These are phyloP conservation scores for Crax fasciolata DNA, from an alignment of 2,797 vertebrate species.

Conservation along the genomic window DNA sequence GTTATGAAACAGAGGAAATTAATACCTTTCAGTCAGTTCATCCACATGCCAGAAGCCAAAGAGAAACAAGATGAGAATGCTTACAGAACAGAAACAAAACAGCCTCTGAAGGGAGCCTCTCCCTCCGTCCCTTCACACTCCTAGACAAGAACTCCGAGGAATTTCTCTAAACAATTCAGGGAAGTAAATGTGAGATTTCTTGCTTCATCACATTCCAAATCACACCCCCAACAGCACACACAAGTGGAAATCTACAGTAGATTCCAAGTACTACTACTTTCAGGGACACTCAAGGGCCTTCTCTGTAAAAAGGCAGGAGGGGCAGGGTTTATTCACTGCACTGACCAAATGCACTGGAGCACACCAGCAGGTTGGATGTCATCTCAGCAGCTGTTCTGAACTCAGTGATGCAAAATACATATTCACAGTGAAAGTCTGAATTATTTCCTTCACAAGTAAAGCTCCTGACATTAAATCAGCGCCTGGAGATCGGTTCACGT, in stretches of 20 bases:
- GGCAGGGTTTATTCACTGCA: background rate
- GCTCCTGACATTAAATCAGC: background rate
- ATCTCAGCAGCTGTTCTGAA: background rate
- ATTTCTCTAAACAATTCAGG: background rate
- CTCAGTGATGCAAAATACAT: background rate
- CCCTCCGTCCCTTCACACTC: background rate
- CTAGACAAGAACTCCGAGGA: background rate
- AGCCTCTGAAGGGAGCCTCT: background rate
- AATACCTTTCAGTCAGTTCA: background rate
- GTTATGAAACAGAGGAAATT: conserved; percentile 28
- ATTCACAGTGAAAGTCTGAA: background rate
- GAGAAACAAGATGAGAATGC: conserved; percentile 24
- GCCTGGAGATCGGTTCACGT: background rate
- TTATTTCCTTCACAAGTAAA: background rate
- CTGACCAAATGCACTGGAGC: background rate
- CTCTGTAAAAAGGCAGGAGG: background rate
- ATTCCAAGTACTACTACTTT: background rate
- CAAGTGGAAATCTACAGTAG: background rate
- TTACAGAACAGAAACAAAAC: background rate
- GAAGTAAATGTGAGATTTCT: background rate
- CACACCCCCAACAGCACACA: background rate
- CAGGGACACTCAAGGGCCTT: background rate
- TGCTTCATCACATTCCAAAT: background rate
- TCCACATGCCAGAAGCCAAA: background rate
- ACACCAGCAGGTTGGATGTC: background rate